These are phyloP conservation scores for Archaeoteleia sp. DNA, from an alignment of 2,888 invertebrate genomes.

Conservation along the genomic window DNA sequence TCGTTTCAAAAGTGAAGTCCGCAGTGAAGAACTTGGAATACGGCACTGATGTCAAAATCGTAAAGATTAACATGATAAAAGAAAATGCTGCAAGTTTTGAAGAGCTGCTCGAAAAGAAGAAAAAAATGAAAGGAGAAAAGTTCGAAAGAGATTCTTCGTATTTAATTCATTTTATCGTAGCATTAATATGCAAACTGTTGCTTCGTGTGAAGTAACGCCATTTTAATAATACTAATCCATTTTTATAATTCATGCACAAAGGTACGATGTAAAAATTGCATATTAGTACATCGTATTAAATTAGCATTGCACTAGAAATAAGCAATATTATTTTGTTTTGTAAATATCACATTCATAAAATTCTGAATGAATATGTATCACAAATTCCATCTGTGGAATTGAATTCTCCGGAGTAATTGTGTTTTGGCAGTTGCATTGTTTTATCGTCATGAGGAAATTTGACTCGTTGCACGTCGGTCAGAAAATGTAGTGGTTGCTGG, in stretches of 20 bases:
- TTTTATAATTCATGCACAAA: no score
- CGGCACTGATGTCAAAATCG: background rate
- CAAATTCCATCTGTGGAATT: no score
- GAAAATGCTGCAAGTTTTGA: constrained; percentile 25
- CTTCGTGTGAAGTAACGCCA: no score
- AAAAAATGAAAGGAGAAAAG: constrained; percentile 8
- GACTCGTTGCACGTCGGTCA: no score
- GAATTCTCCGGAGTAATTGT: no score
- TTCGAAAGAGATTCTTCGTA: constrained; percentile 25
- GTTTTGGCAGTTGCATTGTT: no score
- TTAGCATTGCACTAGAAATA: constrained; percentile 19
- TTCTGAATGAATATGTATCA: no score
- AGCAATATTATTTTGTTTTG: background rate
- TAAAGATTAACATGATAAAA: constrained; percentile 30
- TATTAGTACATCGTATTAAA: constrained; percentile 1
- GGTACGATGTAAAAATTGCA: constrained; percentile 10
- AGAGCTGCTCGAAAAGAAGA: constrained; percentile 16
- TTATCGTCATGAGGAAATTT: no score
- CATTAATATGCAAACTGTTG: constrained; percentile 10
- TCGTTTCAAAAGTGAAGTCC: no score
- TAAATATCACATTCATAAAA: no score
- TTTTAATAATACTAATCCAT: no score
- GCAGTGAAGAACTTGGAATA: background rate
- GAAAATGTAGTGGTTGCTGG: no score
- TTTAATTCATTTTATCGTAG: constrained; percentile 15